Conservation (phyloP, 2,888 invertebrate species). For the Agrenia bidenticulata region DNA sequence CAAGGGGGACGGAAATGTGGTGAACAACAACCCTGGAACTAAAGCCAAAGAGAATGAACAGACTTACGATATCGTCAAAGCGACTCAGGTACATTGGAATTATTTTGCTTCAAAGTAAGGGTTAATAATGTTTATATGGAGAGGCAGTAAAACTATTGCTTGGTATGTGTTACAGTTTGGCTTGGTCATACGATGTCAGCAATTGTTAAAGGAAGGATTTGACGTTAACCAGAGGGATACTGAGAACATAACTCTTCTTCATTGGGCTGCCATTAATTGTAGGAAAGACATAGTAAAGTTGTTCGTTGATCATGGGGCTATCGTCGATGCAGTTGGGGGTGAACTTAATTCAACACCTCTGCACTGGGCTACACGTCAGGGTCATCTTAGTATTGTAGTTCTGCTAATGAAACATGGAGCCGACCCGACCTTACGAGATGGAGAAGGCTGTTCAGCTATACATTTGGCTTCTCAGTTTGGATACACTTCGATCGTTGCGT, state of each 20-base stretch:
- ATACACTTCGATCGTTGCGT: slow-evolving; percentile 94
- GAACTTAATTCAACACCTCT: slow-evolving; percentile 93
- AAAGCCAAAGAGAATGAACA: slow-evolving; percentile 5
- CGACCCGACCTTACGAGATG: slow-evolving; percentile 84
- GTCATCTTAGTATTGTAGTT: slow-evolving; percentile 80
- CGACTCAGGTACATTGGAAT: slow-evolving; percentile 90
- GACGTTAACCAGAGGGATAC: slow-evolving; percentile 92
- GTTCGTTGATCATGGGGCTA: slow-evolving; percentile 79
- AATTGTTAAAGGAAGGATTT: slow-evolving; percentile 87
- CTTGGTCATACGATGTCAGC: slow-evolving; percentile 66
- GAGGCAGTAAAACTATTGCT: too few species aligned
- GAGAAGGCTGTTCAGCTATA: slow-evolving; percentile 92
- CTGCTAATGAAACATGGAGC: slow-evolving; percentile 79
- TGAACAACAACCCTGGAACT: too few species aligned
- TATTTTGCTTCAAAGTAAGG: too few species aligned
- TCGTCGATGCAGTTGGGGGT: slow-evolving; percentile 92
- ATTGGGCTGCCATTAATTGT: slow-evolving; percentile 99
- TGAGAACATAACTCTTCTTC: slow-evolving; percentile 94
- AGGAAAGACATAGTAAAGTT: slow-evolving; percentile 87
- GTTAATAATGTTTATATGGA: too few species aligned
- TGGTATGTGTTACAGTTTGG: slow-evolving; percentile 72
- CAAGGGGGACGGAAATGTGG: too few species aligned
- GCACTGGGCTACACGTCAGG: slow-evolving; percentile 97
- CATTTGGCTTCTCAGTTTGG: slow-evolving; percentile 97
- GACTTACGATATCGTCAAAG: slow-evolving; percentile 88